Evolutionary conservation across 1,140 invertebrate species (phyloP), one percentile per base, ranked within the genome.

Genomic region (Palaemon carinicauda): DNA sequence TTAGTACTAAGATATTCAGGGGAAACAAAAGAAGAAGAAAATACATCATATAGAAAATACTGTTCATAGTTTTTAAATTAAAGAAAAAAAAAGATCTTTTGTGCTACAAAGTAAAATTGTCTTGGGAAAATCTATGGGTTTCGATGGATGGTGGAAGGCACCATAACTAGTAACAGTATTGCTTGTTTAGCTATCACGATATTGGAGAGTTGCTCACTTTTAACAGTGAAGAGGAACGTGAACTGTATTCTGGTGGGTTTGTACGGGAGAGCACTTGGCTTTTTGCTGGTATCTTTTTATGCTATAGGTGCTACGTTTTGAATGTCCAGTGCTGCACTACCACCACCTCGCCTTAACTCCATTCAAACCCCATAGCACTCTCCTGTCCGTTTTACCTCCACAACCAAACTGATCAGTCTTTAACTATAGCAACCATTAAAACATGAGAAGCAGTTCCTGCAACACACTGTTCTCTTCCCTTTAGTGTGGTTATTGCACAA

Each of bases 61-160:
- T 50, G 77, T 86, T 80, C 54, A 86, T 50, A 79, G 77, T 86
- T 80, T 80, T 52, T 73, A 80, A 86, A 33, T 51, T 80, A 80
- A 79, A 41, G 50, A 53, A 80, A 86, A 27, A n/a, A 31, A 33
- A 77, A 33, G 77, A 41, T 41, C 41, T 75, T 87, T 87, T 87
- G 85, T 87, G 85, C 85, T 87, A 87, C 85, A 21, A 87, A 53
- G 41, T 75, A 87, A 87, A 81, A 33, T 73, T 15, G 41, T 33
- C 71, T 80, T 81, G 69, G 79, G 77, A 79, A 60, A 77, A 81
- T 74, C 80, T 86, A 86, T 86, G 83, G 80, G 79, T 87, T 87
- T 87, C 85, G 85, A 81, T 87, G 85, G 85, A 87, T 87, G 85
- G 85, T 87, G 85, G 85, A 87, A 87, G 85, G 85, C 85, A 87